phyloP scores from a whole-genome alignment of 23 tunicate species.

The Trididemnum miniatum region DNA sequence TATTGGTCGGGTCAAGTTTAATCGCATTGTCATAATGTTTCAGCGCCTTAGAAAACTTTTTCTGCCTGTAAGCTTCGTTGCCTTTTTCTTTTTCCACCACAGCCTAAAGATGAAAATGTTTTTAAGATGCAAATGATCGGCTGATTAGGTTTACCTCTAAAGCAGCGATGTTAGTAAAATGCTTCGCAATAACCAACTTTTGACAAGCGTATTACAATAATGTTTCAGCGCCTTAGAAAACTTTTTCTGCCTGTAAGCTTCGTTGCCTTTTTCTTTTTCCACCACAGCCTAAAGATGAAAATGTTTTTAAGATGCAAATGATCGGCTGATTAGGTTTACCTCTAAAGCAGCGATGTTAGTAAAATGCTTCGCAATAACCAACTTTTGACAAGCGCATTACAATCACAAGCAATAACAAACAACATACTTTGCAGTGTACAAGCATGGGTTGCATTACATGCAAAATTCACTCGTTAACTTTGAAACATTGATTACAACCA shows the following conservation, averaged over 20 bases:
- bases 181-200: too few relatives aligned
- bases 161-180: too few relatives aligned
- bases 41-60: conserved; percentile 74
- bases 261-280: conserved; percentile 77
- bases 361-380: too few relatives aligned
- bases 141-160: too few relatives aligned
- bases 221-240: conserved; percentile 73
- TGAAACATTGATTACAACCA: too few relatives aligned
- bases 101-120: conserved; percentile 52
- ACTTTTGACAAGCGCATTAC: conserved; percentile 69
- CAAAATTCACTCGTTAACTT: background rate
- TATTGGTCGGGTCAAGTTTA: conserved; percentile 72
- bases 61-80: conserved; percentile 82
- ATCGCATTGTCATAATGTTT: conserved; percentile 81
- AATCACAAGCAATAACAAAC: too few relatives aligned
- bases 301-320: too few relatives aligned
- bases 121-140: too few relatives aligned
- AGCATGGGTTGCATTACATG: too few relatives aligned
- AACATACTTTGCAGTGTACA: too few relatives aligned
- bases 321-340: too few relatives aligned
- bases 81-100: conserved; percentile 70
- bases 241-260: conserved; percentile 82
- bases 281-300: conserved; percentile 52
- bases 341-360: too few relatives aligned
- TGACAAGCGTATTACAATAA: conserved; percentile 76